Evolutionary conservation across 2,113 vertebrate species (phyloP).

Genomic region (Trochalopteron elliotii): DNA sequence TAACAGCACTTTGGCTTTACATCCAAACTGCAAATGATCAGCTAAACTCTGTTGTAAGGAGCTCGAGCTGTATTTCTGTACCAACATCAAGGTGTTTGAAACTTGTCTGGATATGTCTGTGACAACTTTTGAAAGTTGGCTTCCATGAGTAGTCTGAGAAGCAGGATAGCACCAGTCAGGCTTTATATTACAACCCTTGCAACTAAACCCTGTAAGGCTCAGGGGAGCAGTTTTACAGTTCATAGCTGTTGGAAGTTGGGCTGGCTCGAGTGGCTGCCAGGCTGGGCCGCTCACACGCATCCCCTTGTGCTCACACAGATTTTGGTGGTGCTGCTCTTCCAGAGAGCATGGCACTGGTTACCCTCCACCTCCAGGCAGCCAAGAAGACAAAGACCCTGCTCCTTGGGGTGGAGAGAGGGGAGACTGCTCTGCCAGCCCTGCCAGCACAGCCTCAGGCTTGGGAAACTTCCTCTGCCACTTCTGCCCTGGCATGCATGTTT

Average conservation of each 20-base stretch:
- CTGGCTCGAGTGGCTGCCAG: not conserved
- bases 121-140: not conserved
- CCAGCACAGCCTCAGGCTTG: not conserved
- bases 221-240: not conserved
- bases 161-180: not conserved
- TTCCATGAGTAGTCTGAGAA: not conserved
- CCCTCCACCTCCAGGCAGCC: not conserved
- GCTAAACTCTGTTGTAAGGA: not conserved
- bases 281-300: not conserved
- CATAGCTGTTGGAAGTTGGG: not conserved
- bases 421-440: not conserved
- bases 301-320: fast-evolving
- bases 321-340: not conserved
- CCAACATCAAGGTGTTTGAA: not conserved
- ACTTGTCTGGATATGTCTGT: not conserved
- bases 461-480: not conserved
- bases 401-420: not conserved
- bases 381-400: not conserved
- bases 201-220: not conserved
- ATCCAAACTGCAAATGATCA: not conserved
- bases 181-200: not conserved
- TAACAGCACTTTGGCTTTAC: not conserved
- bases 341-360: not conserved
- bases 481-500: not conserved
- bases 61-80: not conserved